These are phyloP conservation scores for Ferrisia virgata DNA, from an alignment of 2,888 invertebrate genomes.

Conservation along the genomic window DNA sequence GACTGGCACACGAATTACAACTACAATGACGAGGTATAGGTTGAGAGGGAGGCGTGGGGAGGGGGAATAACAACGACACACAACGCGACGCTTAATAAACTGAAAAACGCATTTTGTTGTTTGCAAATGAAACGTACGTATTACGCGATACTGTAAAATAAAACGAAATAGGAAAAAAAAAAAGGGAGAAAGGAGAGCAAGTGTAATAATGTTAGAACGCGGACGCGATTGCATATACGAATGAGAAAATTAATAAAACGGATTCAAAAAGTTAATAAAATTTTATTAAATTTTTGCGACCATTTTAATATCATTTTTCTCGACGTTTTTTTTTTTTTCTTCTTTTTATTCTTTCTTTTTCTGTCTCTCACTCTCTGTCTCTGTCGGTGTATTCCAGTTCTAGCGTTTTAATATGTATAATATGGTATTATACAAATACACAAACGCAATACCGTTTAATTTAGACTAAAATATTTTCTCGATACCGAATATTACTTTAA, in stretches of 20 bases:
- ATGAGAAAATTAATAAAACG: slow-evolving; percentile 26
- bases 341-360: no score
- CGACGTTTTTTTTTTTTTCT: background rate
- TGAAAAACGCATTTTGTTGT: background rate
- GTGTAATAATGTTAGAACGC: background rate
- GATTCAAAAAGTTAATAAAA: slow-evolving; percentile 19
- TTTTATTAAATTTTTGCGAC: slow-evolving; percentile 26
- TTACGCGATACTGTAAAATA: background rate
- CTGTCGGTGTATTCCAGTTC: background rate
- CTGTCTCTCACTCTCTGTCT: no score
- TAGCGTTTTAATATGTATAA: background rate
- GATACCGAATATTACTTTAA: background rate
- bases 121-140: background rate
- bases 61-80: background rate
- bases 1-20: background rate
- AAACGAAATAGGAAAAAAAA: background rate
- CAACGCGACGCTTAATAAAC: background rate
- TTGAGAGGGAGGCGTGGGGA: background rate
- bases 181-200: no score
- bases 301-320: slow-evolving; percentile 6
- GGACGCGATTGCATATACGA: slow-evolving; percentile 20
- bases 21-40: background rate
- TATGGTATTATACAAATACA: background rate
- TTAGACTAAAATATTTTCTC: slow-evolving; percentile 15
- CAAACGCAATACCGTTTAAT: background rate